A percentile compares a stretch with the other conserved stretches of the same genome.
Evolutionary conservation across 2,113 vertebrate species (phyloP).

Genomic region (Anolis carolinensis): DNA sequence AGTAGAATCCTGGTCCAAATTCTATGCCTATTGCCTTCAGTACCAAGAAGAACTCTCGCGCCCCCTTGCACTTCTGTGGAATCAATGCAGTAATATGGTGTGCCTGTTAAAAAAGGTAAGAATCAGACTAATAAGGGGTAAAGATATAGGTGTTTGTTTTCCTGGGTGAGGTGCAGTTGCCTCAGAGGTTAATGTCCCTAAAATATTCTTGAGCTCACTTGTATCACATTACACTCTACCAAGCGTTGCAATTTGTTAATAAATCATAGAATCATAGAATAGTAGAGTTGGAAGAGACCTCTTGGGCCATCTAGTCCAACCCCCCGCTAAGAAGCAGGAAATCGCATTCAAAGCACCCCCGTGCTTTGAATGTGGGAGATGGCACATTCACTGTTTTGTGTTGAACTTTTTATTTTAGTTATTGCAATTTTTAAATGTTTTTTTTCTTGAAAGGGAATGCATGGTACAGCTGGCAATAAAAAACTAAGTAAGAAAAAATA

Average conservation of each 20-base stretch:
- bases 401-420: background rate
- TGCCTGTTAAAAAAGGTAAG: conserved; percentile 92
- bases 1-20: conserved; percentile 95
- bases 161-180: background rate
- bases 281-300: no score
- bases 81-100: conserved; percentile 82
- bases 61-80: conserved; percentile 87
- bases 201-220: background rate
- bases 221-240: background rate
- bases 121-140: fast-evolving
- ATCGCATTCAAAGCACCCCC: no score
- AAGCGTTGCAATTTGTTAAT: background rate
- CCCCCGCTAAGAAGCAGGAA: no score
- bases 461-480: no score
- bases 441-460: no score
- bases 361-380: background rate
- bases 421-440: no score
- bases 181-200: fast-evolving
- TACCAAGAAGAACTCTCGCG: conserved; percentile 90
- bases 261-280: no score
- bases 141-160: background rate
- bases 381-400: background rate
- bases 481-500: no score
- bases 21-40: conserved; percentile 93
- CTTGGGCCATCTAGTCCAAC: no score